phyloP scores from a whole-genome alignment of 2,888 invertebrate species.

The Yponomeuta cagnagella region DNA sequence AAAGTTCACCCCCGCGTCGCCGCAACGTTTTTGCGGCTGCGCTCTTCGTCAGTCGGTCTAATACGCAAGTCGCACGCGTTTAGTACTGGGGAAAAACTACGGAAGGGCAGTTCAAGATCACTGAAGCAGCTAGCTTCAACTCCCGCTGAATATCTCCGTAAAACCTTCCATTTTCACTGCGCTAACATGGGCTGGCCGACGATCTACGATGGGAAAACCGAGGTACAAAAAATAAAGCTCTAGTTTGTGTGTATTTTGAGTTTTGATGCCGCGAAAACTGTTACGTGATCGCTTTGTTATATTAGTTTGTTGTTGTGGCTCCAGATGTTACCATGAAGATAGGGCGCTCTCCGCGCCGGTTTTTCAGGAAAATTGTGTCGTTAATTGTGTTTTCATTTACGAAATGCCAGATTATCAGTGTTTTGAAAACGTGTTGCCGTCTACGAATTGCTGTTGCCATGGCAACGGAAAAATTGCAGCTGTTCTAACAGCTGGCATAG shows the following conservation, averaged over 20 bases:
- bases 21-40: conserved; percentile 39
- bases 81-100: conserved; percentile 36
- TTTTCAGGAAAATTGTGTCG: background rate
- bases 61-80: conserved; percentile 57
- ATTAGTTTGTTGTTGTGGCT: conserved; percentile 15
- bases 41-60: conserved; percentile 35
- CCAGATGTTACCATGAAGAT: conserved; percentile 27
- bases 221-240: conserved; percentile 40
- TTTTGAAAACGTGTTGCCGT: too few relatives aligned
- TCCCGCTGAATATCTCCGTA: conserved; percentile 43
- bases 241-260: conserved; percentile 32
- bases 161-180: conserved; percentile 36
- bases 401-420: too few relatives aligned
- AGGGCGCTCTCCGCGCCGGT: conserved; percentile 28
- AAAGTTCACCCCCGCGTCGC: conserved; percentile 29
- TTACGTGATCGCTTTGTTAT: conserved; percentile 37
- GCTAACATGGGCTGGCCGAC: conserved; percentile 66
- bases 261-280: conserved; percentile 11
- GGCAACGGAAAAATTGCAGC: conserved; percentile 2
- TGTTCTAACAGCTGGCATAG: background rate
- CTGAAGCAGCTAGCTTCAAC: conserved; percentile 52
- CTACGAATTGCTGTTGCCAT: background rate
- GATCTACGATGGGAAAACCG: conserved; percentile 55
- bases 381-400: background rate
- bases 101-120: conserved; percentile 76